Evolutionary conservation across 2,888 invertebrate genomes (phyloP).

Genomic region (Coenonympha glycerion): DNA sequence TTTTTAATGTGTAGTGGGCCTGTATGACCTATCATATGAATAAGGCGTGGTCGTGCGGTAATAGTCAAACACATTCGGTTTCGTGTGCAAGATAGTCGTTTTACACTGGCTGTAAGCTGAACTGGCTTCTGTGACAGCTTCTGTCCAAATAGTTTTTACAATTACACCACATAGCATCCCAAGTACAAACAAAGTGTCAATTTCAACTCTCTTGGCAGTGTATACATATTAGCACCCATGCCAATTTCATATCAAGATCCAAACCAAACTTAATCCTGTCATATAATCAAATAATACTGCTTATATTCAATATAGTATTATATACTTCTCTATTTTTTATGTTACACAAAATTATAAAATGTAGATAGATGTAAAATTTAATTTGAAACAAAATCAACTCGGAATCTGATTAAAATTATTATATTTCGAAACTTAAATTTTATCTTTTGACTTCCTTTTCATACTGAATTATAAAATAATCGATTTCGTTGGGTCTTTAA

Average conservation of each 20-base stretch:
- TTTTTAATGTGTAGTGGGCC: background rate
- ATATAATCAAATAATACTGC: constrained; percentile 31
- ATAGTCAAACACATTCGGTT: constrained; percentile 26
- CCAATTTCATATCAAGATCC: constrained; percentile 18
- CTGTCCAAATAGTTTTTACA: background rate
- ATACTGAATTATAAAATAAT: constrained; percentile 2
- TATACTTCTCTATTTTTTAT: background rate
- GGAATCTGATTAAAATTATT: background rate
- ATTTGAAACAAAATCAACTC: background rate
- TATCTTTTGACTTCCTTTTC: constrained; percentile 8
- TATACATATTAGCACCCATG: constrained; percentile 34
- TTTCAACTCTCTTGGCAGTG: constrained; percentile 33
- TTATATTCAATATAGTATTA: constrained; percentile 25
- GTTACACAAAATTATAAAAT: constrained; percentile 7
- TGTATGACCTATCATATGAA: background rate
- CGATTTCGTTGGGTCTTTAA: constrained; percentile 1
- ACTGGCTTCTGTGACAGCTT: background rate
- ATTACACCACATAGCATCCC: background rate
- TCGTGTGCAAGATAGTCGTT: constrained; percentile 34
- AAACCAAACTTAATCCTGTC: constrained; percentile 17
- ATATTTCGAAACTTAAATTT: background rate
- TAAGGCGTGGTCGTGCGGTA: background rate
- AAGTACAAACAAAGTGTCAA: constrained; percentile 12
- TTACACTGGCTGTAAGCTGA: constrained; percentile 33
- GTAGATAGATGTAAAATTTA: background rate